Percentiles rank a stretch among this genome's conserved stretches.
Conservation (phyloP, 2,113 vertebrate genomes). For the Ceyx melanurus region DNA sequence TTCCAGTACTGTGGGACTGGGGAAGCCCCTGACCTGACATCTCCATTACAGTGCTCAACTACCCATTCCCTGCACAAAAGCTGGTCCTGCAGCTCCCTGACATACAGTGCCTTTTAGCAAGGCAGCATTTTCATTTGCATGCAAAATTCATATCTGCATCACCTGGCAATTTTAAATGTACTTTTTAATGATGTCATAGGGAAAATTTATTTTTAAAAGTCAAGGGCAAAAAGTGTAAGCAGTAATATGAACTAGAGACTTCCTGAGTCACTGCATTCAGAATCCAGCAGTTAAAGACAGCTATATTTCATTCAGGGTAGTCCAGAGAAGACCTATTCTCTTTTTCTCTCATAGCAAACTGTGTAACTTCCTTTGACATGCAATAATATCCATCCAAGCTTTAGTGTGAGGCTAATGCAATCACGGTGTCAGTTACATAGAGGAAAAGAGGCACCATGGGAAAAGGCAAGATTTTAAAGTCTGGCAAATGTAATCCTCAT, state of each 20-base stretch:
- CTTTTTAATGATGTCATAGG: neutral
- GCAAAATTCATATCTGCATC: neutral
- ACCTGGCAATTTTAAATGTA: neutral
- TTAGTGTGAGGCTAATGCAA: neutral
- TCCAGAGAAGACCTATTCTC: neutral
- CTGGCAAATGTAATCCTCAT: neutral
- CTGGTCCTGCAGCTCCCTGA: neutral
- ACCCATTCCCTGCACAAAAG: neutral
- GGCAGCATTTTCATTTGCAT: neutral
- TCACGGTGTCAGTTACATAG: neutral
- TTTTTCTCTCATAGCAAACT: neutral
- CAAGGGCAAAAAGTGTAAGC: neutral
- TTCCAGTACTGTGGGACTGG: neutral
- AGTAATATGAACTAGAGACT: neutral
- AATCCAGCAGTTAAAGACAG: neutral
- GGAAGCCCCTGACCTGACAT: neutral
- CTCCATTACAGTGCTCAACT: rapidly evolving
- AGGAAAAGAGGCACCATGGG: neutral
- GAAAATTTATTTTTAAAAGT: neutral
- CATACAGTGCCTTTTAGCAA: neutral
- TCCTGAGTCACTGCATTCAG: neutral
- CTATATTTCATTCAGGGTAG: neutral
- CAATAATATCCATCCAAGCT: neutral
- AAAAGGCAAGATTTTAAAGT: neutral
- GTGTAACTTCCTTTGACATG: neutral